Conservation (phyloP, 2,888 invertebrate genomes). For the Incurvaria masculella region DNA sequence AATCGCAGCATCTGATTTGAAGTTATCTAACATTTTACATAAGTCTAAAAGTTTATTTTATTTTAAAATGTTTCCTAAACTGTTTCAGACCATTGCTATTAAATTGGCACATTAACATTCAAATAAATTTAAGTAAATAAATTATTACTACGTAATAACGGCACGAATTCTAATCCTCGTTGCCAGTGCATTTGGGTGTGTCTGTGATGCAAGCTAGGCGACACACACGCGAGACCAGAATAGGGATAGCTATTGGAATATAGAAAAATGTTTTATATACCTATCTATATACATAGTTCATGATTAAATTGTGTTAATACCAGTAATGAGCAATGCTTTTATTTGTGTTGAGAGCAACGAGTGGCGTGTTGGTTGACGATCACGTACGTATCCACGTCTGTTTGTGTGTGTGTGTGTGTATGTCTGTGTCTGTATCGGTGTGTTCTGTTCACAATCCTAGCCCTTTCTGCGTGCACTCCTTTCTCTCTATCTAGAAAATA, state of each 20-base stretch:
- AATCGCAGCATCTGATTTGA: no score
- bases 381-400: constrained; percentile 52
- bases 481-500: no score
- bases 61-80: no score
- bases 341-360: constrained; percentile 55
- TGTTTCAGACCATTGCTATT: no score
- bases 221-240: constrained; percentile 48
- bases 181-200: constrained; percentile 26
- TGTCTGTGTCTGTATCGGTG: constrained; percentile 45
- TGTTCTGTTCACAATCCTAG: constrained; percentile 41
- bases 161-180: not conserved
- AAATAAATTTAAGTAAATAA: no score
- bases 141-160: no score
- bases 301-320: constrained; percentile 57
- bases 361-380: constrained; percentile 31
- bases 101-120: no score
- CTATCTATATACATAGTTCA: constrained; percentile 48
- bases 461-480: not conserved
- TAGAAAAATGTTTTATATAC: constrained; percentile 38
- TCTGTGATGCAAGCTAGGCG: constrained; percentile 36
- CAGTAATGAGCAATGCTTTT: constrained; percentile 54
- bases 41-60: no score
- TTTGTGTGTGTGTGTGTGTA: constrained; percentile 51
- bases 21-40: no score
- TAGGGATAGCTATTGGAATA: constrained; percentile 38